Conservation (phyloP, 1,140 invertebrate species). For the Aphelenchoides fujianensis region DNA sequence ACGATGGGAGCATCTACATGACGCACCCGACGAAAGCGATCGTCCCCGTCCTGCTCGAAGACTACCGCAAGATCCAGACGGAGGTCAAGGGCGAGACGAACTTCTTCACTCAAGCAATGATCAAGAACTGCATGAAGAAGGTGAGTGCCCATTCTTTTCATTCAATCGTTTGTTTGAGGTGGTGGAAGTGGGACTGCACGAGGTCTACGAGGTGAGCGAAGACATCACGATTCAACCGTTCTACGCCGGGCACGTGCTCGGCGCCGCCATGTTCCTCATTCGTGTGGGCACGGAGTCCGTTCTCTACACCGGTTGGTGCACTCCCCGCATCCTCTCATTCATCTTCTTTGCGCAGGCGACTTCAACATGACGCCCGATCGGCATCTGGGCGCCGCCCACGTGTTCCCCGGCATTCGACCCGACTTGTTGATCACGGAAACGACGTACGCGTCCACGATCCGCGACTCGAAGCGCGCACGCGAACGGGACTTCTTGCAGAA, state of each 20-base stretch:
- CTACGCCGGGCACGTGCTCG: conserved; percentile 97
- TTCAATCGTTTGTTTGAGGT: too few relatives aligned
- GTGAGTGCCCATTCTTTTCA: too few relatives aligned
- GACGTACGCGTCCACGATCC: conserved; percentile 97
- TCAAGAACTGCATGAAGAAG: conserved; percentile 99
- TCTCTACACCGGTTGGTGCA: conserved; percentile 90
- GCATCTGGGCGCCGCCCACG: conserved; percentile 96
- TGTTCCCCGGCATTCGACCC: conserved; percentile 84
- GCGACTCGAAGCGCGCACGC: conserved; percentile 89
- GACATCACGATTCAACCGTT: conserved; percentile 98
- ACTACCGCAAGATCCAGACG: conserved; percentile 79
- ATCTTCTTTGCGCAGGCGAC: conserved; percentile 79
- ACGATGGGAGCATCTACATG: conserved; percentile 98
- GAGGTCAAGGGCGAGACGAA: conserved; percentile 96
- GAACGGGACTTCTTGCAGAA: conserved; percentile 98
- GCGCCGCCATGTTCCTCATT: conserved; percentile 98
- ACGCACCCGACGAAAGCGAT: conserved; percentile 99
- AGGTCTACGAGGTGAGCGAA: conserved; percentile 92
- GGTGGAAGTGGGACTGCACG: conserved; percentile 89
- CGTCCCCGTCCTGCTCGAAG: conserved; percentile 86
- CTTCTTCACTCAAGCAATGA: conserved; percentile 98
- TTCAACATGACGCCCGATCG: conserved; percentile 99
- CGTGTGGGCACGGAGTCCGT: conserved; percentile 91
- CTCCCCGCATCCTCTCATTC: too few relatives aligned
- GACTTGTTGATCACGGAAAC: conserved; percentile 95